Evolutionary conservation across 2,888 invertebrate genomes (phyloP).

Genomic region (Apantesis nais): DNA sequence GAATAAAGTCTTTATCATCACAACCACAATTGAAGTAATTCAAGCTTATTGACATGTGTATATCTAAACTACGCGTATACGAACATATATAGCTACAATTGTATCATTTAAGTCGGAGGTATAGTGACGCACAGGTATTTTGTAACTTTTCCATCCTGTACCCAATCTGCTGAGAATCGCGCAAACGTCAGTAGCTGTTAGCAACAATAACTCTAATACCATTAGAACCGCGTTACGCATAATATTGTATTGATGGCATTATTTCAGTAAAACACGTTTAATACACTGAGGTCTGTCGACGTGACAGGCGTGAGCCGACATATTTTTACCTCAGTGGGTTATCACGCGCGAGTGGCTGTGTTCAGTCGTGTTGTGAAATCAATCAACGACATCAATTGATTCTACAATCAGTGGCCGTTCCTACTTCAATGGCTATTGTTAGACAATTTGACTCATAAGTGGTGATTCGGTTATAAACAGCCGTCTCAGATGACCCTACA

Average conservation of each 20-base stretch:
- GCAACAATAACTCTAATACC: not conserved
- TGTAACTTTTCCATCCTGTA: not conserved
- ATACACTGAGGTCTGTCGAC: not conserved
- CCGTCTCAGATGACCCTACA: not conserved
- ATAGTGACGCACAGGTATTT: not conserved
- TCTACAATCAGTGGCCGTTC: conserved; percentile 5
- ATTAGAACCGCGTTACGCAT: not conserved
- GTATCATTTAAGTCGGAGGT: not conserved
- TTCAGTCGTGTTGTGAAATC: conserved; percentile 13
- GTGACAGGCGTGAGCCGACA: not conserved
- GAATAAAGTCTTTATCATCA: no score
- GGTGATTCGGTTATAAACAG: not conserved
- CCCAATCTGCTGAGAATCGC: not conserved
- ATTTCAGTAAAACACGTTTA: not conserved
- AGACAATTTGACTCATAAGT: conserved; percentile 20
- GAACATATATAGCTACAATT: not conserved
- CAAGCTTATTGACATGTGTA: no score
- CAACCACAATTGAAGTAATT: no score
- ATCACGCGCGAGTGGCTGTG: not conserved
- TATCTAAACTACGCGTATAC: no score
- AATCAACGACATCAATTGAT: conserved; percentile 13
- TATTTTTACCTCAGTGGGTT: not conserved
- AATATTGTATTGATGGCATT: not conserved
- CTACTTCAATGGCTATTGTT: conserved; percentile 20
- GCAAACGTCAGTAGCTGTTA: not conserved